Evolutionary conservation across 2,797 vertebrate species (phyloP).

Genomic region (Lepidocolaptes lacrymiger): DNA sequence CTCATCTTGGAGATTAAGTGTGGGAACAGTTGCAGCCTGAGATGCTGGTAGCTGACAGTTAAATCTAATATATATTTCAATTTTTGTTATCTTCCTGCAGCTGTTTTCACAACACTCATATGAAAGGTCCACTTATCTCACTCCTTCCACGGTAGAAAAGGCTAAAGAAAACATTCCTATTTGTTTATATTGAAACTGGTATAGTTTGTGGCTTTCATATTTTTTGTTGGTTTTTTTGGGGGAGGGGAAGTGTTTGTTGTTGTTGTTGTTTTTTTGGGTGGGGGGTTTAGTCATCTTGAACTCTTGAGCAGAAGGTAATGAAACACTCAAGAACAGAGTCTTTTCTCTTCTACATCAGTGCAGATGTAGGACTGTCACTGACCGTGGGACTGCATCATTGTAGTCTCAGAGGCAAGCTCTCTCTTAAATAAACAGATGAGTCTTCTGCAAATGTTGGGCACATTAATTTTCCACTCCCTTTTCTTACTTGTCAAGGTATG

Average conservation of each 20-base stretch:
- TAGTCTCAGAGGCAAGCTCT: not conserved
- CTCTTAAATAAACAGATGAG: not conserved
- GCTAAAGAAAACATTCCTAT: conserved; percentile 50
- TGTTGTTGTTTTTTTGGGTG: not conserved
- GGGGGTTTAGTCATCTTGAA: not conserved
- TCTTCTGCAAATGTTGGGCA: not conserved
- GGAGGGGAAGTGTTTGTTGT: no score
- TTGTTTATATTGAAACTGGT: conserved; percentile 55
- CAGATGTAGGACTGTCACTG: not conserved
- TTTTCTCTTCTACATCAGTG: not conserved
- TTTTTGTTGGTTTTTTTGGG: not conserved
- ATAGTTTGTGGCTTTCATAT: conserved; percentile 46
- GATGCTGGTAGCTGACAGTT: not conserved
- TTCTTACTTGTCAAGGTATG: not conserved
- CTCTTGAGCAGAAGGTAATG: conserved; percentile 20
- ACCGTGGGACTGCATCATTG: not conserved
- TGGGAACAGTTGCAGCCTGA: not conserved
- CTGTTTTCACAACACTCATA: conserved; percentile 33
- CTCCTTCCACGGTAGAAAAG: not conserved
- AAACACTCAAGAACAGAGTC: not conserved
- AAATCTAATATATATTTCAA: not conserved
- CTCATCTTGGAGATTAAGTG: not conserved
- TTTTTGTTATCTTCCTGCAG: conserved; percentile 18
- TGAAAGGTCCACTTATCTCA: conserved; percentile 28
- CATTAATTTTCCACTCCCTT: not conserved